Evolutionary conservation across 2,797 vertebrate species (phyloP), one percentile per base, ranked within the genome.

Genomic region (Darevskia nairensis): DNA sequence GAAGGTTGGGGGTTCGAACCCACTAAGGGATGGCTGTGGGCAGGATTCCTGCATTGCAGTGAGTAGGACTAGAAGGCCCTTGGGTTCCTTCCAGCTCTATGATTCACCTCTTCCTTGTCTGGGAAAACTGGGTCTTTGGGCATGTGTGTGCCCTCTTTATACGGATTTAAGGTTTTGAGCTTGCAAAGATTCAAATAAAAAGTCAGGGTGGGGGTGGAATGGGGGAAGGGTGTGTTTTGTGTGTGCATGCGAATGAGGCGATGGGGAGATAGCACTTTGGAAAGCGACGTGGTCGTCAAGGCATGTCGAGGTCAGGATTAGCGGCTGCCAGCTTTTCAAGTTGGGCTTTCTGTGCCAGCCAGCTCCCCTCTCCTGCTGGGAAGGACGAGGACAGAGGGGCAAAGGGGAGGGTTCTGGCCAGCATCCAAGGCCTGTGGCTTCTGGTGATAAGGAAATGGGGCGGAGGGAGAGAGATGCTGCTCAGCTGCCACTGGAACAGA

Each of bases 341-440:
- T 50, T 35, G 1, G 29, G 17, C 25, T 25, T 35, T 21, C 13
- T 29, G 41, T 85, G 83, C 77, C 83, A 85, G 59, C 39, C 13
- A 39, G 72, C 72, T 39, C 11, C n/a, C 82, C 55, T 35, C 88
- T 50, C 25, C 55, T 23, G 59, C 41, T 23, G 32, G 68, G 83
- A 75, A 85, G 59, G 69, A 81, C 11, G n/a, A 50, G 17, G 19
- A 35, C 13, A 23, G 75, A 15, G 23, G 83, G 55, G 66, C 82
- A 46, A 39, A 74, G 10, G 2, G 69, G 55, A 72, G 88, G 71
- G 59, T 81, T 11, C 41, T 66, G 66, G 79, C 69, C 71, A 5
- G 19, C 7, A 1, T 75, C 80, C 86, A 82, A 81, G 86, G 69
- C 41, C 69, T 89, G 77, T 85, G 86, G 88, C 69, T 85, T 75